Conservation (phyloP, 2,113 vertebrate species). For the Trichechus manatus region DNA sequence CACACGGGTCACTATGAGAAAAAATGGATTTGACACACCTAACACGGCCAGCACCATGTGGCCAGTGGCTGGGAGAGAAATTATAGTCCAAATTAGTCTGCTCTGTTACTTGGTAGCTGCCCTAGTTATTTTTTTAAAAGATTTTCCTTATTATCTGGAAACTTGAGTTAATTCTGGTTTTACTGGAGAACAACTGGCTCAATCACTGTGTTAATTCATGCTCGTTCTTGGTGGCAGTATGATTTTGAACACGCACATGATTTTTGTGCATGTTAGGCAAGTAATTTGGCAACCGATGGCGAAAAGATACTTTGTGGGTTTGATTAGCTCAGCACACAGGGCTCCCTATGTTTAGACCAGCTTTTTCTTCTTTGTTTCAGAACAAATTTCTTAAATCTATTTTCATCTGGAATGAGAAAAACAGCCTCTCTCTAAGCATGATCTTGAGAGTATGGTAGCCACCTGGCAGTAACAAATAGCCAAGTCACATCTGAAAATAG, state of each 20-base stretch:
- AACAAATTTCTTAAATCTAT: constrained; percentile 72
- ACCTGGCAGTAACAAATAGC: constrained; percentile 65
- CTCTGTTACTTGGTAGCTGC: not conserved
- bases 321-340: not conserved
- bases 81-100: not conserved
- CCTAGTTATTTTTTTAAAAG: not conserved
- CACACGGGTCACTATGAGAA: not conserved
- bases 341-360: not conserved
- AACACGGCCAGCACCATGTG: not conserved
- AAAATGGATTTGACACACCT: not conserved
- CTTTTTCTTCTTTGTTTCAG: constrained; percentile 7
- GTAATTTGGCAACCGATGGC: not conserved
- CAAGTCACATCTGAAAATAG: constrained; percentile 63
- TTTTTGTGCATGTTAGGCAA: not conserved
- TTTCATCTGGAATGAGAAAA: constrained; percentile 71
- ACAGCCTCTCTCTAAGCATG: constrained; percentile 60
- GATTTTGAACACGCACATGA: not conserved
- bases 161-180: not conserved
- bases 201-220: not conserved
- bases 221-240: not conserved
- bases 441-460: constrained; percentile 54
- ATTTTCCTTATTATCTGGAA: not conserved
- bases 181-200: not conserved
- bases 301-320: not conserved
- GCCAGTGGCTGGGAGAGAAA: not conserved